Evolutionary conservation across 2,113 vertebrate species (phyloP), one percentile per base, ranked within the genome.

Genomic region (Chunga burmeisteri): DNA sequence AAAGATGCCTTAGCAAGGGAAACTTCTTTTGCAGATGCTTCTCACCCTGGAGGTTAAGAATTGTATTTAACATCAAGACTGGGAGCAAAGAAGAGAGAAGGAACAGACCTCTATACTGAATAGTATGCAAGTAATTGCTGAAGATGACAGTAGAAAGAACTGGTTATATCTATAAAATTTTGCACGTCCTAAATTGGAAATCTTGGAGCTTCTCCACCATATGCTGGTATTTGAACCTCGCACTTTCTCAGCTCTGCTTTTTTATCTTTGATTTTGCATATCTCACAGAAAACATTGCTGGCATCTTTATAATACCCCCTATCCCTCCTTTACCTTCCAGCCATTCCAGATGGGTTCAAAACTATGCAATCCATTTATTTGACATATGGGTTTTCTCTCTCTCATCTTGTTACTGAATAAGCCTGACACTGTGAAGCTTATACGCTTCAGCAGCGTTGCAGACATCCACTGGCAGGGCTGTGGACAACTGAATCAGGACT

Each of bases 11-110:
- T 36, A 78, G 81, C 50, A 71, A 66, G 32, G 42, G 38, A 92
- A 93, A 72, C 46, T 93, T 95, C 61, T 89, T 16, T 83, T 93
- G 78, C 85, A 92, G 79, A 70, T 90, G 59, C 52, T 91, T 23
- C 71, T 95, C 18, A 46, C 53, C 56, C 74, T 85, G 88, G 38
- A 93, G 42, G 42, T 88, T 29, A 65, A 58, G 74, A 80, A 50
- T 46, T 63, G 21, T 58, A 34, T 77, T 89, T 85, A 73, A 77
- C 56, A 80, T 40, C 62, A 83, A 66, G 53, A 65, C 65, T 82
- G 62, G 18, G 49, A 95, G 32, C 32, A 62, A 82, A 88, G 59
- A 46, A 53, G 21, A 73, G n/a, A 86, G 50, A 53, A 65, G 61
- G 36, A 81, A 4, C 47, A 83, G 56, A 61, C 4, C 4, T 86